phyloP scores from a whole-genome alignment of 2,113 vertebrate genomes.

The Catharus minimus region DNA sequence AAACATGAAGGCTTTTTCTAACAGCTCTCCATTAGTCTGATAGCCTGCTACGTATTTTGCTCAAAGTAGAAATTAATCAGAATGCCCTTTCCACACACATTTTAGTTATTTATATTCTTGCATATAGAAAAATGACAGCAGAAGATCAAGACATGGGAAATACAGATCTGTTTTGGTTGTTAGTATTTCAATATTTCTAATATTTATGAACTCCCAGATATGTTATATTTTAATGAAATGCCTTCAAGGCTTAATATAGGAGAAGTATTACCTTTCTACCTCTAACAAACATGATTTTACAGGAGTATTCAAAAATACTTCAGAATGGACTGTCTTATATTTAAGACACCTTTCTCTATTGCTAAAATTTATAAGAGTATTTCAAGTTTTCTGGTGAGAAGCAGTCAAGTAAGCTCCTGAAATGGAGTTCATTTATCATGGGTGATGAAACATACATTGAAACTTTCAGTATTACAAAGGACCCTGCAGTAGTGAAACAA shows the following conservation, averaged over 20 bases:
- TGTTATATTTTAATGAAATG: background rate
- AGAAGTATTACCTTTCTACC: background rate
- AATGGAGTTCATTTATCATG: background rate
- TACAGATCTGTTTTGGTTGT: background rate
- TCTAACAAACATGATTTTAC: background rate
- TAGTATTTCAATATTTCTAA: background rate
- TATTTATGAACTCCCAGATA: background rate
- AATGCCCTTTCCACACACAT: background rate
- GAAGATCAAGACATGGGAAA: background rate
- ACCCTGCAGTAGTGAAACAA: background rate
- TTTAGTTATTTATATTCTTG: background rate
- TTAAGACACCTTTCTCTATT: background rate
- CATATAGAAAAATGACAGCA: background rate
- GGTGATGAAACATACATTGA: background rate
- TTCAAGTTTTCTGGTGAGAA: background rate
- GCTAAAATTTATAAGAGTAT: background rate
- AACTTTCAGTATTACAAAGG: background rate
- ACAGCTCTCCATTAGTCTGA: background rate
- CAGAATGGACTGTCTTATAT: background rate
- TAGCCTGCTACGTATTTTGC: background rate
- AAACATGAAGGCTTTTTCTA: background rate
- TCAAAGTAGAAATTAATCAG: background rate
- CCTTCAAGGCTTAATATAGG: background rate
- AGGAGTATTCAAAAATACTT: background rate
- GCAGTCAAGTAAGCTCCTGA: background rate